These are phyloP conservation scores for Mylabris sibirica DNA, from an alignment of 2,888 invertebrate genomes.

Conservation along the genomic window DNA sequence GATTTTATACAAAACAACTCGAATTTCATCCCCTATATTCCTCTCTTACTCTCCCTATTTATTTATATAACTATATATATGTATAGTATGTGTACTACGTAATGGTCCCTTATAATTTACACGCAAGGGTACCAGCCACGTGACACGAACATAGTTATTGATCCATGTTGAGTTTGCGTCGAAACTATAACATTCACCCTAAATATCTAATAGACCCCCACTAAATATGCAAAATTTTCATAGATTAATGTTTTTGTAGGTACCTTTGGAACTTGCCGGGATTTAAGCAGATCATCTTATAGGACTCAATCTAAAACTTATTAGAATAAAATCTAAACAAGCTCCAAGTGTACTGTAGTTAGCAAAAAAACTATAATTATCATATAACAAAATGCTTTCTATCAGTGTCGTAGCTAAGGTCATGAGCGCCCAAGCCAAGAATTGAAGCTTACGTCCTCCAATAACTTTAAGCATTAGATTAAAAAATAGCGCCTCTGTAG, in stretches of 20 bases:
- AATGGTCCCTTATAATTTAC: slow-evolving; percentile 28
- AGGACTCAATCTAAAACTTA: no score
- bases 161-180: slow-evolving; percentile 11
- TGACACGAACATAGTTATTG: slow-evolving; percentile 20
- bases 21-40: slow-evolving; percentile 37
- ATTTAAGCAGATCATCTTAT: no score
- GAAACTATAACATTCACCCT: not conserved
- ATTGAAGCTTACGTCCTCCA: no score
- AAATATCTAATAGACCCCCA: not conserved
- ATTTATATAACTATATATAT: slow-evolving; percentile 18
- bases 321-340: no score
- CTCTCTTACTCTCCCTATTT: slow-evolving; percentile 21
- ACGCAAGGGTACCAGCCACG: slow-evolving; percentile 29
- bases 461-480: no score
- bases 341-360: no score
- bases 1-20: slow-evolving; percentile 49
- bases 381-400: no score
- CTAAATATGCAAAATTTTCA: not conserved
- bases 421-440: no score
- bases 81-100: slow-evolving; percentile 6
- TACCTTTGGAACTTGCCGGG: no score
- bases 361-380: no score
- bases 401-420: no score
- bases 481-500: no score
- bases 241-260: not conserved